Percentiles rank a stretch among this genome's conserved stretches.
phyloP scores from a whole-genome alignment of 2,113 vertebrate species.

The Heterochromis multidens region DNA sequence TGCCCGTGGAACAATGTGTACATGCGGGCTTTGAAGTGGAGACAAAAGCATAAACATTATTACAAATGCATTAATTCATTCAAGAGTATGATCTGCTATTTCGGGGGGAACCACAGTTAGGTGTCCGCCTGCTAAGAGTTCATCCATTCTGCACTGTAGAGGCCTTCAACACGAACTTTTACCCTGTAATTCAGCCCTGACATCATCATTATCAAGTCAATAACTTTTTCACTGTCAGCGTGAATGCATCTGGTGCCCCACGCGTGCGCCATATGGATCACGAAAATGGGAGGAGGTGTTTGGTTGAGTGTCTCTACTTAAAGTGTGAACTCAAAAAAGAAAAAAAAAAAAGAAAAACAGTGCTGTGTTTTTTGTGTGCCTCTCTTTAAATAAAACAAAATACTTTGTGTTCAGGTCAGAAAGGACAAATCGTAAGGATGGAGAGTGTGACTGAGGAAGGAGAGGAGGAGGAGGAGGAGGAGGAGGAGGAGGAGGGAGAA shows the following conservation, averaged over 20 bases:
- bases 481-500: not conserved
- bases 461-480: not conserved
- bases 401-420: slow-evolving; percentile 38
- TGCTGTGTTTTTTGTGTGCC: not conserved
- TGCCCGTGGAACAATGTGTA: slow-evolving; percentile 65
- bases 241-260: not conserved
- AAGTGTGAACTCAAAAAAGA: slow-evolving; percentile 1
- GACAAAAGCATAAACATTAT: slow-evolving; percentile 75
- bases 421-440: slow-evolving; percentile 30
- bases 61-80: slow-evolving; percentile 76
- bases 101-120: slow-evolving; percentile 39
- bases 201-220: slow-evolving; percentile 62
- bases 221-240: slow-evolving; percentile 29
- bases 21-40: slow-evolving; percentile 61
- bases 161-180: slow-evolving; percentile 42
- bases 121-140: slow-evolving; percentile 49
- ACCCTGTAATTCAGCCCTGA: slow-evolving; percentile 55
- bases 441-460: slow-evolving; percentile 27
- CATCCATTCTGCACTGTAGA: slow-evolving; percentile 30
- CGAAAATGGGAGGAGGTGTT: slow-evolving; percentile 1
- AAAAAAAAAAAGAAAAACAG: not conserved
- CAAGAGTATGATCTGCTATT: slow-evolving; percentile 64
- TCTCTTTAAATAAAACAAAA: slow-evolving; percentile 53
- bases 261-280: slow-evolving; percentile 19
- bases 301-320: not conserved